Conservation (phyloP, 2,797 vertebrate species). For the Crenichthys baileyi region DNA sequence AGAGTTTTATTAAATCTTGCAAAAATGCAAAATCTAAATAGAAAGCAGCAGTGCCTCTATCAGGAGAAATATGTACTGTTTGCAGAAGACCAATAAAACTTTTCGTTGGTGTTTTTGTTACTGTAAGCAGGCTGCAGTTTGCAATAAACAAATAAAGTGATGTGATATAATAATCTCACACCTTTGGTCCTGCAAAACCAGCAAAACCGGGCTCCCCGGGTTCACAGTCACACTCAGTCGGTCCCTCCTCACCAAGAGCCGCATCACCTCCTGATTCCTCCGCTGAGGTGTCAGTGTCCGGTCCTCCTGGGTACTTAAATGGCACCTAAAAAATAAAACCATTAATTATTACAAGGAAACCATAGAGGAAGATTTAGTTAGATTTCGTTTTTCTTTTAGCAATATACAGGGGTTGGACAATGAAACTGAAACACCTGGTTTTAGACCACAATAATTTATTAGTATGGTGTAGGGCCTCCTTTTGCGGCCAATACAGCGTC, state of each 20-base stretch:
- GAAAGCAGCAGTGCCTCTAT: not conserved
- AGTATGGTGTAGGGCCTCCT: no score
- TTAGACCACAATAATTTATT: no score
- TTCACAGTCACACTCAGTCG: conserved; percentile 77
- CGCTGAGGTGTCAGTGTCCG: conserved; percentile 52
- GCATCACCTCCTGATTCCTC: conserved; percentile 65
- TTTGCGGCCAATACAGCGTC: no score
- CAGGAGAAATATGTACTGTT: not conserved
- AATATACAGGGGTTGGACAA: no score
- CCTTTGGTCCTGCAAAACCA: conserved; percentile 81
- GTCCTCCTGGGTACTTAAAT: conserved; percentile 36
- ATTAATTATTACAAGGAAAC: not conserved
- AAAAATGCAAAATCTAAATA: not conserved
- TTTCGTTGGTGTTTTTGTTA: not conserved
- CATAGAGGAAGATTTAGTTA: not conserved
- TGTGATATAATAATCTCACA: conserved; percentile 13
- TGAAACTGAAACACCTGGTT: no score
- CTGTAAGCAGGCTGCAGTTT: not conserved
- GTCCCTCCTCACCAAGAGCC: conserved; percentile 59
- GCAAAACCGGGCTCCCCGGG: conserved; percentile 78
- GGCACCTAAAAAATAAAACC: conserved; percentile 53
- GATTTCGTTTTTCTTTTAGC: no score
- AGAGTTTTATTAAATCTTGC: not conserved
- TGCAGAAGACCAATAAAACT: not conserved
- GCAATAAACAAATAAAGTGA: not conserved